Base-by-base conservation (phyloP, 2,113 vertebrate genomes). In the Menura novaehollandiae region DNA sequence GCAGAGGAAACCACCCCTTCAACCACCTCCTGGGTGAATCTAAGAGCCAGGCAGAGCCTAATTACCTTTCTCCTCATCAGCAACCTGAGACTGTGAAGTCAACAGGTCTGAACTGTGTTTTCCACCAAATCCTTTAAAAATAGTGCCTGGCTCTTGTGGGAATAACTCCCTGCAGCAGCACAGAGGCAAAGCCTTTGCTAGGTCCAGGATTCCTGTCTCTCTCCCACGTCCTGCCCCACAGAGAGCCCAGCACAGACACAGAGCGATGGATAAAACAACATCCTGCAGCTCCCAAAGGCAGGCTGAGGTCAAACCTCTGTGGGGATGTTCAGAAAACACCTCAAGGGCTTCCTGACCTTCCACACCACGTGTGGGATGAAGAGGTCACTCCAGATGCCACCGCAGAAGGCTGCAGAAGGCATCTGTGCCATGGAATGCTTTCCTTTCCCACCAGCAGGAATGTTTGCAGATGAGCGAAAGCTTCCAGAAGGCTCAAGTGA, bases 401-500 rank as follows among this genome's bases (percentile, higher is more conserved):
- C 15, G 0, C 83, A 64, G 89, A 72, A 53, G 44, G 53, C 0
- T 13, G 0, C 83, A 64, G 89, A 72, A 53, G 44, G 53, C 0
- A 1, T 2, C 24, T 2, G 74, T 8, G 53, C 47, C 2, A 0
- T 0, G 2, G 49, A 44, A 37, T 49, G 28, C 90, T 66, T 32
- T 28, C 27, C 0, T 17, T 78, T 75, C 92, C 78, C 95, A 72
- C 88, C 95, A 68, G 74, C 93, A 72, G 85, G 8, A 91, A 56
- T 46, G 81, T 88, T 52, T 95, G 94, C 94, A 93, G 95, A 90
- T 91, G 92, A 97, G 62, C 1, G 4, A 95, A 88, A 85, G 90
- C 92, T 59, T 96, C 95, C 95, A 96, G 96, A 97, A 96, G 95
- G 95, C 95, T 88, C 71, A 16, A 90, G 4, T 20, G 46, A 64